Conservation (phyloP, 2,113 vertebrate species). For the Hippopotamus amphibius region DNA sequence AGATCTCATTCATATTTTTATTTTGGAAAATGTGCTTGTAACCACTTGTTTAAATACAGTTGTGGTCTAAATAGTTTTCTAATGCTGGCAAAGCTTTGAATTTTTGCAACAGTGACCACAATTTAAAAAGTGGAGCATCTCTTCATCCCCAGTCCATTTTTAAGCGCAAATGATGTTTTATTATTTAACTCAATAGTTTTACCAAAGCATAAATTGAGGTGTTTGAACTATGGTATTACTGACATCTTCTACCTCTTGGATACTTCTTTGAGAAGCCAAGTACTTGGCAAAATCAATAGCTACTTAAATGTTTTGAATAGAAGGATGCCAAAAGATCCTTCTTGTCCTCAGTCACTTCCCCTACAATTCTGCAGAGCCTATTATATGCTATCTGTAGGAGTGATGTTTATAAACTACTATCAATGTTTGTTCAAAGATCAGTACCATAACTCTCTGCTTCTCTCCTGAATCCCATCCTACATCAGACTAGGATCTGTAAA, state of each 20-base stretch:
- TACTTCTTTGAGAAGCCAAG: slow-evolving; percentile 7
- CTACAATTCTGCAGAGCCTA: background rate
- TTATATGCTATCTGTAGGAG: background rate
- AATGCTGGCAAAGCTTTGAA: background rate
- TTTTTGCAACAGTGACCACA: background rate
- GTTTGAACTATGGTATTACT: background rate
- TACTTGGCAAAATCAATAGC: background rate
- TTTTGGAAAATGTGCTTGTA: slow-evolving; percentile 38
- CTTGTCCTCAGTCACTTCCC: background rate
- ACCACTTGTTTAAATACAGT: background rate
- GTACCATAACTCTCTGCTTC: background rate
- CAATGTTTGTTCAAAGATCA: background rate
- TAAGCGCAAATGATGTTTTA: background rate
- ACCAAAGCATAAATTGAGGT: background rate
- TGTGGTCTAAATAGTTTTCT: slow-evolving; percentile 8
- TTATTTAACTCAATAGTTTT: background rate
- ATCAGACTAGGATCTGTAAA: background rate
- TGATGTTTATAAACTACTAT: background rate
- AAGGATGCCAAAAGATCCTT: background rate
- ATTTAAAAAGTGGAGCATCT: background rate
- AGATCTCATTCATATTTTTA: slow-evolving; percentile 28
- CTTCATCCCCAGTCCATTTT: slow-evolving; percentile 8
- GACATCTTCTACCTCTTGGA: background rate
- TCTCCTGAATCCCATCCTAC: background rate
- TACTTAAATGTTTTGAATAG: background rate